Percentiles rank a stretch among this genome's conserved stretches.
Conservation (phyloP, 2,797 vertebrate species). For the Notolepis coatsorum region DNA sequence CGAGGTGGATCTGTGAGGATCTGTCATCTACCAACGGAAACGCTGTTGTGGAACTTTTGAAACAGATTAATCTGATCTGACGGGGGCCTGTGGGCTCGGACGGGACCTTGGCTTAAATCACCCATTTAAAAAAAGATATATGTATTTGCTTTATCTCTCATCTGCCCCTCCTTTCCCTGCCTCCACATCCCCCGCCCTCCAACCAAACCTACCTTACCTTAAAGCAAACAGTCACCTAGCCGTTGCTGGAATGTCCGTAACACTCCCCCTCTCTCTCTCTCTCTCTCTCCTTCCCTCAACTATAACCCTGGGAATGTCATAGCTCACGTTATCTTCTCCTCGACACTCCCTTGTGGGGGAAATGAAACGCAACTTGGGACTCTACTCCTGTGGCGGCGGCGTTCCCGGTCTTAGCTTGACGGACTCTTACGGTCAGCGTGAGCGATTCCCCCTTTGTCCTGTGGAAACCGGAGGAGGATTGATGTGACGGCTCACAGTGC, state of each 20-base stretch:
- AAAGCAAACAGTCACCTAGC: background rate
- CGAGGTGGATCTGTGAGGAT: background rate
- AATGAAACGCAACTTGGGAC: background rate
- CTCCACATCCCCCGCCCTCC: background rate
- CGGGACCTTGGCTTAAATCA: too few species aligned
- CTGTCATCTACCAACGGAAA: background rate
- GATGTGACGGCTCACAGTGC: background rate
- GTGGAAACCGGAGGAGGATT: constrained; percentile 1
- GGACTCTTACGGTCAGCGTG: too few species aligned
- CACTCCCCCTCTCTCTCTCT: background rate
- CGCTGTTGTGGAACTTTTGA: background rate
- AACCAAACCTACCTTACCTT: background rate
- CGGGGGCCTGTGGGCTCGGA: constrained; percentile 21
- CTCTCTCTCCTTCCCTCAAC: background rate
- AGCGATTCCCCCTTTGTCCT: background rate
- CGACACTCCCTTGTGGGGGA: background rate
- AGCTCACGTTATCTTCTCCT: background rate
- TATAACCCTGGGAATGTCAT: constrained; percentile 6
- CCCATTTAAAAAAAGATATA: background rate
- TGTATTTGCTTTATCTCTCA: background rate
- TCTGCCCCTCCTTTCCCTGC: background rate
- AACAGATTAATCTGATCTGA: constrained; percentile 1
- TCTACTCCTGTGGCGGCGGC: background rate
- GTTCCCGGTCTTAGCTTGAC: constrained; percentile 23
- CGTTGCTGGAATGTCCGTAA: background rate